Conservation (phyloP, 2,888 invertebrate species). For the Poecilobothrus nobilitatus region DNA sequence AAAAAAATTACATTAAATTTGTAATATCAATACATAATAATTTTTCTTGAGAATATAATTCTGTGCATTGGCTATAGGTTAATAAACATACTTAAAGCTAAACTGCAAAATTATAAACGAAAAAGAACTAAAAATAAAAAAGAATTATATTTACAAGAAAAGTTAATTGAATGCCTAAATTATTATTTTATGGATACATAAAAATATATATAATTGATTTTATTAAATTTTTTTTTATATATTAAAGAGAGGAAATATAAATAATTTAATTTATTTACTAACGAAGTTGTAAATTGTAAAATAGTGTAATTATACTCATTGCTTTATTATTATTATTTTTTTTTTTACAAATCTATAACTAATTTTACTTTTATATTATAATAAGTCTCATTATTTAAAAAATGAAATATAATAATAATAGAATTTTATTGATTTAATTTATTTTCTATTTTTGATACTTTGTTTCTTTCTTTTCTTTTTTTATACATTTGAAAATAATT, state of each 20-base stretch:
- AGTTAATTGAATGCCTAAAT: too few relatives aligned
- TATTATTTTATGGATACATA: too few relatives aligned
- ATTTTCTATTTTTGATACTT: neutral
- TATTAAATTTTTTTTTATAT: too few relatives aligned
- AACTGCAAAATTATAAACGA: too few relatives aligned
- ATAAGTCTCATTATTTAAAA: constrained; percentile 4
- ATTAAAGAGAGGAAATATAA: neutral
- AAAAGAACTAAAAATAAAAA: too few relatives aligned
- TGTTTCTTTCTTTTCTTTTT: neutral
- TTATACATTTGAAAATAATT: constrained; percentile 26
- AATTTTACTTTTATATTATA: neutral
- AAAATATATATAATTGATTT: too few relatives aligned
- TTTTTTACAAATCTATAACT: neutral
- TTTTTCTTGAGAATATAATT: too few relatives aligned
- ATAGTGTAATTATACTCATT: neutral
- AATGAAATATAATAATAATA: neutral
- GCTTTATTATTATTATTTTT: neutral
- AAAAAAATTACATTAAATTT: too few relatives aligned
- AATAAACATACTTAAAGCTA: too few relatives aligned
- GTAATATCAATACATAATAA: too few relatives aligned
- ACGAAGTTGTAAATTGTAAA: neutral
- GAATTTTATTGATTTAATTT: neutral
- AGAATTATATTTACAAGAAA: too few relatives aligned
- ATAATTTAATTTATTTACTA: neutral
- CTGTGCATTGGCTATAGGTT: too few relatives aligned